Base-by-base conservation (phyloP, 2,797 vertebrate species). In the Amniataba percoides region DNA sequence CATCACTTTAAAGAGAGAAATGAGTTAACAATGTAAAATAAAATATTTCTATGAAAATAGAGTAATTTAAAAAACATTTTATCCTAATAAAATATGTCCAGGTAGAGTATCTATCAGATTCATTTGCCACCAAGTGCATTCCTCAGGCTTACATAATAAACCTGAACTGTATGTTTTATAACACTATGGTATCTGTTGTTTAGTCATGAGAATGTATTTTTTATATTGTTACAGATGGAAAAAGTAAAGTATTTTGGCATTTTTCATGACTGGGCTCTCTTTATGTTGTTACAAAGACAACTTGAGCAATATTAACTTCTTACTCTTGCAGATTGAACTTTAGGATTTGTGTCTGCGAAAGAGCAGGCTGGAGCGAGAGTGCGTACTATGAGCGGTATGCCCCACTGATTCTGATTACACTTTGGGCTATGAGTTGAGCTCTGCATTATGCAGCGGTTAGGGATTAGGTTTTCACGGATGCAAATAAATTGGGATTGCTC, bases 381-480 rank as follows among this genome's bases (percentile, higher is more conserved):
- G 84, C 49, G 42, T 59, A 77, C 60, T 46, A 31, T 39, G 72
- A 87, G 68, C 36, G n/a, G 59, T 36, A 73, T 75, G 81, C 77
- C 72, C 65, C 80, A 71, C 79, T 86, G 83, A 78, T 82, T 90
- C 60, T 89, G 85, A 92, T 93, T 89, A 78, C 72, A 81, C 80
- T 82, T 48, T 64, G 60, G 71, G 71, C 80, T 81, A 52, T 70
- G 78, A 88, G 73, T 81, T 68, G 80, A 87, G 84, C 78, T 59
- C 81, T 80, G 80, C 76, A 78, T 87, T 83, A 82, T 86, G 85
- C 86, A 81, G 74, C 77, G 82, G 74, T 85, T 84, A 73, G 78
- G 88, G 90, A 91, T 92, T 90, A 92, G 51, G 75, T 77, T 88
- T 89, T 86, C 69, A 76, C 45, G 39, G 73, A 90, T 91, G 89